Percentiles rank a stretch among this genome's conserved stretches.
These are phyloP conservation scores for Brachyistius frenatus DNA, from an alignment of 2,113 vertebrate species.

Conservation along the genomic window DNA sequence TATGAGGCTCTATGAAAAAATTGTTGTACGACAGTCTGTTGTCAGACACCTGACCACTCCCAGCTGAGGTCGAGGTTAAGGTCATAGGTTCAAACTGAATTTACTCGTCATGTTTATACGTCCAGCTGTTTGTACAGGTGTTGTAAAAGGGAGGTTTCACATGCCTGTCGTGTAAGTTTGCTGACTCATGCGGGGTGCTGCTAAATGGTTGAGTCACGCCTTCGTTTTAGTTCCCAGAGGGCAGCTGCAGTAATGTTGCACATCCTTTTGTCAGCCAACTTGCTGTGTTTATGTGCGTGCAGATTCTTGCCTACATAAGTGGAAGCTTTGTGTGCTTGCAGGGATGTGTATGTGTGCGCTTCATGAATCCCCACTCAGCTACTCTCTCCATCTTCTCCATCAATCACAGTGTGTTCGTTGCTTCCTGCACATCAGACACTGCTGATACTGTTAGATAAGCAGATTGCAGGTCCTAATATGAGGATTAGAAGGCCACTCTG, in stretches of 20 bases:
- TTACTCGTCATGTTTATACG: not conserved
- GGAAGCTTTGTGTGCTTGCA: conserved; percentile 18
- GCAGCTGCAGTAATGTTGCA: conserved; percentile 39
- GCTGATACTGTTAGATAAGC: conserved; percentile 21
- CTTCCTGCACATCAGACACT: not conserved
- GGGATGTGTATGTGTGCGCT: not conserved
- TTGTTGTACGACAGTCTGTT: not conserved
- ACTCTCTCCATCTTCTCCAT: conserved; percentile 17
- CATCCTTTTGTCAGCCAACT: conserved; percentile 45
- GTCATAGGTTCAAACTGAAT: not conserved
- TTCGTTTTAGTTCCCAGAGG: conserved; percentile 50
- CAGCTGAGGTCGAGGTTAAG: not conserved
- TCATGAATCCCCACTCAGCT: conserved; percentile 19
- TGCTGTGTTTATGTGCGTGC: conserved; percentile 10
- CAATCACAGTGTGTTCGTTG: conserved; percentile 15
- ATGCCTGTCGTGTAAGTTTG: conserved; percentile 30
- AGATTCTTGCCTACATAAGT: conserved; percentile 28
- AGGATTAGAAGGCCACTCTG: conserved; percentile 9
- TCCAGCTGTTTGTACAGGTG: not conserved
- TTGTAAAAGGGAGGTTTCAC: not conserved
- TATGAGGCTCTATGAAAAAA: too few relatives aligned
- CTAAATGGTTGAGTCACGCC: conserved; percentile 65
- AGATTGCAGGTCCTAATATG: conserved; percentile 23
- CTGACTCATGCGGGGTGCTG: conserved; percentile 48
- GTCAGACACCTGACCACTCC: not conserved